phyloP scores from a whole-genome alignment of 1,140 invertebrate species.

The Camponotus vicinus region DNA sequence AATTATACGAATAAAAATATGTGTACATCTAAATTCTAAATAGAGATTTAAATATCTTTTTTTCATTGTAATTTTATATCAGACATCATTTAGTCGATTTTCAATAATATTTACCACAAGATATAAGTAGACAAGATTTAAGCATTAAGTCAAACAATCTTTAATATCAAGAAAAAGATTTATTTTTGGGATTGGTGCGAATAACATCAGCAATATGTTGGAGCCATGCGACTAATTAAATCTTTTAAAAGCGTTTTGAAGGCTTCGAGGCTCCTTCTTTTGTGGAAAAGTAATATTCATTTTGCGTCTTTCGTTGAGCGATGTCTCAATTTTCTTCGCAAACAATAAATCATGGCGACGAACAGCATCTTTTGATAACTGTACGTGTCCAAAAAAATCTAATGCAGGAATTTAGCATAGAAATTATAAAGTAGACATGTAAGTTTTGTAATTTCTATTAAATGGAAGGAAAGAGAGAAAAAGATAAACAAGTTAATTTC shows the following conservation, averaged over 20 bases:
- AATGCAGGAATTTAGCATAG: constrained; percentile 5
- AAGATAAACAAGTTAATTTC: neutral
- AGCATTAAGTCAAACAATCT: neutral
- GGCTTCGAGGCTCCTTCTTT: neutral
- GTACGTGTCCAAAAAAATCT: neutral
- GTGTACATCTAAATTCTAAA: neutral
- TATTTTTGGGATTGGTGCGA: neutral
- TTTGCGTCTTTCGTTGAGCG: neutral
- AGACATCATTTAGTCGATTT: too few relatives aligned
- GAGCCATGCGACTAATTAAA: constrained; percentile 2
- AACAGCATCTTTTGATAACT: neutral
- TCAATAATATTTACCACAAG: neutral
- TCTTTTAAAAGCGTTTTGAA: constrained; percentile 1
- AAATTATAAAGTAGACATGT: neutral
- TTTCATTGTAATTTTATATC: too few relatives aligned
- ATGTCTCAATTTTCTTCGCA: constrained; percentile 17
- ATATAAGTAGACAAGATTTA: neutral
- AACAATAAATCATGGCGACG: neutral
- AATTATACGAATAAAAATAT: neutral
- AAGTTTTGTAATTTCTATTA: neutral
- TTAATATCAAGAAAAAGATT: constrained; percentile 11
- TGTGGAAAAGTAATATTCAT: neutral
- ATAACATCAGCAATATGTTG: neutral
- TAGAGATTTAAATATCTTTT: too few relatives aligned
- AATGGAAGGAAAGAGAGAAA: neutral